Evolutionary conservation across 2,797 vertebrate genomes (phyloP), one percentile per base, ranked within the genome.

Genomic region (Sebastes reedi): DNA sequence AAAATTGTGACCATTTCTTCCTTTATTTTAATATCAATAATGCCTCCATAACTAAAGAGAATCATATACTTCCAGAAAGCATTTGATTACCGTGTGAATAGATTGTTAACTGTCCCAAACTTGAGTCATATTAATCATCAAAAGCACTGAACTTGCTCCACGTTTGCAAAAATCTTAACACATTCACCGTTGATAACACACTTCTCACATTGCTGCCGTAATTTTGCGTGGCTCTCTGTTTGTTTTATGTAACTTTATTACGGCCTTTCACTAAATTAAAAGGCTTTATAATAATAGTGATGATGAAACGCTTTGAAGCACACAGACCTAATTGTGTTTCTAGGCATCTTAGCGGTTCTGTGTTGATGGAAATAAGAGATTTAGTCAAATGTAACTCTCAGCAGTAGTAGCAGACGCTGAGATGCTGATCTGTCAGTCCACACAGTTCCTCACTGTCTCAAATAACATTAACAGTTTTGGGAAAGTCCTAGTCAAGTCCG

Each of bases 301-400:
- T 75, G 39, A 88, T 77, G 67, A 67, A 75, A 73, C 27, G 12
- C 56, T 88, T 77, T 74, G 75, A 79, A 84, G 86, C 70, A 79
- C 60, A 55, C 7, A 55, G 74, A 29, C 30, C 73, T 79, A 81
- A 86, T 82, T 85, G 77, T 77, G 29, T 83, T 81, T 77, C 54
- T 67, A 34, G 59, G 27, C 29, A 73, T 75, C 66, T 72, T 22
- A 67, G 46, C 20, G 54, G 67, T 61, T 66, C 24, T 24, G 64
- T 62, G 67, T 69, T 81, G 60, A 75, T 69, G 71, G 36, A 70
- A 69, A 82, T 83, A 1, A 72, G 29, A 24, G 27, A 79, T 75
- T 75, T 58, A 72, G 68, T 74, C 16, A 73, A 77, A 72, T 36
- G 59, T 39, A 18, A 34, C 27, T 36, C 32, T 82, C 46, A 79